phyloP scores from a whole-genome alignment of 2,113 vertebrate species.

The Notiomystis cincta region DNA sequence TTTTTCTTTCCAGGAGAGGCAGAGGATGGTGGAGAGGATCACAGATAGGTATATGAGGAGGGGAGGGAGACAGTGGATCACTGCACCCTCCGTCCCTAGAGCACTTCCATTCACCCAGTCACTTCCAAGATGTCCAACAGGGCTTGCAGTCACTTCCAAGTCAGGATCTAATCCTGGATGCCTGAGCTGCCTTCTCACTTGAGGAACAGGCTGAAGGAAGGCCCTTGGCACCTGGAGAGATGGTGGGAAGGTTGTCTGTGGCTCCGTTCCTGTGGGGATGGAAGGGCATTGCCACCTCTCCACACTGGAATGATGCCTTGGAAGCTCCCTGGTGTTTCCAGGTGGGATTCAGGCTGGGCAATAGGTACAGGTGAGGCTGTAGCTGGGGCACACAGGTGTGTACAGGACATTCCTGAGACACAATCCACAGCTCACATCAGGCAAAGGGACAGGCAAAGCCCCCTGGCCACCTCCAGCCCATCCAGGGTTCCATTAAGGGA shows the following conservation, averaged over 20 bases:
- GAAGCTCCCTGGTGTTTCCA: neutral
- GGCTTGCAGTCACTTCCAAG: neutral
- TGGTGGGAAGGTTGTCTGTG: neutral
- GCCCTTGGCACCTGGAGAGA: neutral
- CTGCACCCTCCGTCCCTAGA: neutral
- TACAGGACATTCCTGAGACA: neutral
- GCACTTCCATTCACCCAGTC: neutral
- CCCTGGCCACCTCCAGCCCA: neutral
- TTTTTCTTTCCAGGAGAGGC: neutral
- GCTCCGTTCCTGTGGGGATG: neutral
- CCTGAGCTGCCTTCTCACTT: neutral
- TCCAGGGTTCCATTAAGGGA: neutral
- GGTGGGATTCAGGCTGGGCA: neutral
- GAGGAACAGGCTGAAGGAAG: neutral
- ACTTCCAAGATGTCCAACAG: neutral
- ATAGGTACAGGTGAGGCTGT: neutral
- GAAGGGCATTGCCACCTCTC: neutral
- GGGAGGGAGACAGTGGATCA: neutral
- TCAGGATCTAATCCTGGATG: neutral
- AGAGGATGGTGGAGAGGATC: neutral
- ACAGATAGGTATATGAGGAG: neutral
- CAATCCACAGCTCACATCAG: neutral
- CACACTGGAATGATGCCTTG: neutral
- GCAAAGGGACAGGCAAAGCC: neutral
- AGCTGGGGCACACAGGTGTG: accelerated